These are phyloP conservation scores for Morelia viridis DNA, from an alignment of 2,797 vertebrate species.

Conservation along the genomic window DNA sequence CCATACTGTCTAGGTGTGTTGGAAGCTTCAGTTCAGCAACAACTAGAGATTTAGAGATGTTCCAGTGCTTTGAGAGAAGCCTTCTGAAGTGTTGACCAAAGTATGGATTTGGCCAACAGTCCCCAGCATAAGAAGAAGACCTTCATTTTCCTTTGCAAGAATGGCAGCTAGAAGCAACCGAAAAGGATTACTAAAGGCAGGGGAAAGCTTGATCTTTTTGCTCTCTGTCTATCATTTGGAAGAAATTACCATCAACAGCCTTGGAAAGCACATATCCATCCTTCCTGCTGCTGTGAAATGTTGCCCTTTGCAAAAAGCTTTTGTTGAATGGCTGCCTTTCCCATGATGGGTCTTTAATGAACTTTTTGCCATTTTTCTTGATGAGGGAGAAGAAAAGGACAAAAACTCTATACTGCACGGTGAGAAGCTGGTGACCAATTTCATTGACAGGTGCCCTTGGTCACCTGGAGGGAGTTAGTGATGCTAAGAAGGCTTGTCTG, in stretches of 20 bases:
- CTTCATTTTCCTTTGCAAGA: neutral
- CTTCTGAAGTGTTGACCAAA: neutral
- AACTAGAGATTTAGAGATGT: neutral
- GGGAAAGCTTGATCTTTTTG: slow-evolving; percentile 22
- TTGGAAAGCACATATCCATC: neutral
- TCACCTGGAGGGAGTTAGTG: slow-evolving; percentile 2
- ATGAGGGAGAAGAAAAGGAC: neutral
- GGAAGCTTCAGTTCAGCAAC: neutral
- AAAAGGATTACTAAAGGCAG: slow-evolving; percentile 53
- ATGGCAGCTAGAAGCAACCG: slow-evolving; percentile 23
- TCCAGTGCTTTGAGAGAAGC: neutral
- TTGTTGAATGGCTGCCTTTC: slow-evolving; percentile 11
- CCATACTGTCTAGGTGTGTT: neutral
- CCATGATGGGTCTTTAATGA: slow-evolving; percentile 30
- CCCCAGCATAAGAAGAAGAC: neutral
- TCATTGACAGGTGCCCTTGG: accelerated
- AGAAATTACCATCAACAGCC: neutral
- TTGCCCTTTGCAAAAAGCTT: neutral
- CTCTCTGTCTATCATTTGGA: neutral
- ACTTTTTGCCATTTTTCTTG: slow-evolving; percentile 9
- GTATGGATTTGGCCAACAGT: neutral
- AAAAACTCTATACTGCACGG: neutral
- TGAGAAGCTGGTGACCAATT: neutral
- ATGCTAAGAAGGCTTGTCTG: neutral
- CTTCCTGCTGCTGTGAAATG: neutral